Percentiles rank a stretch among this genome's conserved stretches.
Evolutionary conservation across 1,140 invertebrate genomes (phyloP).

Genomic region (Microplitis mediator): DNA sequence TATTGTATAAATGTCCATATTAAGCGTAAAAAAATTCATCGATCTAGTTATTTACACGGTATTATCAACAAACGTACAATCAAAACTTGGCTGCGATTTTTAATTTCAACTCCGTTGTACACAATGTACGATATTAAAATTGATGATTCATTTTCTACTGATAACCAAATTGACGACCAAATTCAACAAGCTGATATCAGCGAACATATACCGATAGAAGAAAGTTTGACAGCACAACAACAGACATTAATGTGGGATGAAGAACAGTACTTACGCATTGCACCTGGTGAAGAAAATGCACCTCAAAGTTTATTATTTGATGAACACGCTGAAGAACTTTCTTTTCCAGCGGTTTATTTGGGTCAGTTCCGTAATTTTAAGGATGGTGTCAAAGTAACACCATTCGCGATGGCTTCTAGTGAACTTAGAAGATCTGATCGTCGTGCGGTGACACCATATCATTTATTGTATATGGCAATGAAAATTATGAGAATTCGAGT

Average conservation of each 20-base stretch:
- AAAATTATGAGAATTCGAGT: constrained; percentile 35
- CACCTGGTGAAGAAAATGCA: not conserved
- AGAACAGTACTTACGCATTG: no score
- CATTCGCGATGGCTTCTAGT: constrained; percentile 34
- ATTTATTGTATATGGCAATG: constrained; percentile 36
- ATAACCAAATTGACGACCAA: no score
- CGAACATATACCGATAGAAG: no score
- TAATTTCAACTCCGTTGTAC: constrained; percentile 31
- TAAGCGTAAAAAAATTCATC: constrained; percentile 42
- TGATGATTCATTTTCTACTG: constrained; percentile 8
- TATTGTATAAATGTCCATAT: constrained; percentile 43
- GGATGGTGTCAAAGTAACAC: constrained; percentile 35
- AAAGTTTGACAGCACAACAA: no score
- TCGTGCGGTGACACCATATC: constrained; percentile 15
- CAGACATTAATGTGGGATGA: no score
- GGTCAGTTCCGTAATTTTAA: constrained; percentile 43
- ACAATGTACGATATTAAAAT: constrained; percentile 20
- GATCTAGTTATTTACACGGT: constrained; percentile 33
- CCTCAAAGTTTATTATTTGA: constrained; percentile 33
- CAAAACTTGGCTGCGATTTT: constrained; percentile 31
- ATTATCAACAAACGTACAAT: constrained; percentile 29
- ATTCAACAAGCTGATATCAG: no score
- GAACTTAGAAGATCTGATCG: constrained; percentile 35
- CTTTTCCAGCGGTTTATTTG: constrained; percentile 49
- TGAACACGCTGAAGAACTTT: constrained; percentile 48